Percentiles rank a stretch among this genome's conserved stretches.
phyloP scores from a whole-genome alignment of 2,888 invertebrate genomes.

The Epinotia brunnichana region DNA sequence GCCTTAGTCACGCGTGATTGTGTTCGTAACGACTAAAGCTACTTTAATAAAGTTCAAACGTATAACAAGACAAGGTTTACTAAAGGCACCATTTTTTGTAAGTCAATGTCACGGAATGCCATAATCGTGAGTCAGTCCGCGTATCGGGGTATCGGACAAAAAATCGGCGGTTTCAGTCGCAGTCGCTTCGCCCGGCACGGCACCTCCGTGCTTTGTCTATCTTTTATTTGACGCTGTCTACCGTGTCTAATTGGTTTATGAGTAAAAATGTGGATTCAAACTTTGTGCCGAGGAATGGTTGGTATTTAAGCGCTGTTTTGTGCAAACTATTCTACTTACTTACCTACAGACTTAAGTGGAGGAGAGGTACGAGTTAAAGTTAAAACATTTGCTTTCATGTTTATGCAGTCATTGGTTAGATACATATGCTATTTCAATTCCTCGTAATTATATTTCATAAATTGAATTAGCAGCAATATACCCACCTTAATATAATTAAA shows the following conservation, averaged over 20 bases:
- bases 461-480: no score
- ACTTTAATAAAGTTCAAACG: conserved; percentile 16
- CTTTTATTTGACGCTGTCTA: conserved; percentile 40
- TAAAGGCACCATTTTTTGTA: conserved; percentile 43
- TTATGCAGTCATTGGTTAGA: no score
- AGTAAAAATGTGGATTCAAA: background rate
- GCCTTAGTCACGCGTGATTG: background rate
- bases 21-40: conserved; percentile 9
- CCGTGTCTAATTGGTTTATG: conserved; percentile 22
- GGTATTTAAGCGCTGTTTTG: background rate
- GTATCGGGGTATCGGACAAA: conserved; percentile 46
- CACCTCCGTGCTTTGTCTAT: conserved; percentile 38
- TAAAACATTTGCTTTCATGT: background rate
- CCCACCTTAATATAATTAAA: background rate
- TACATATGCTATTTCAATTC: no score
- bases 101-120: conserved; percentile 53
- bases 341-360: background rate
- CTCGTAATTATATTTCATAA: no score
- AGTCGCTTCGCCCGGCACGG: conserved; percentile 47
- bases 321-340: background rate
- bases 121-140: conserved; percentile 57
- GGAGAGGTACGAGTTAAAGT: background rate
- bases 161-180: conserved; percentile 48
- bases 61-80: background rate
- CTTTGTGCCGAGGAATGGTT: background rate